Conservation (phyloP, 1,140 invertebrate genomes). For the Apis laboriosa region DNA sequence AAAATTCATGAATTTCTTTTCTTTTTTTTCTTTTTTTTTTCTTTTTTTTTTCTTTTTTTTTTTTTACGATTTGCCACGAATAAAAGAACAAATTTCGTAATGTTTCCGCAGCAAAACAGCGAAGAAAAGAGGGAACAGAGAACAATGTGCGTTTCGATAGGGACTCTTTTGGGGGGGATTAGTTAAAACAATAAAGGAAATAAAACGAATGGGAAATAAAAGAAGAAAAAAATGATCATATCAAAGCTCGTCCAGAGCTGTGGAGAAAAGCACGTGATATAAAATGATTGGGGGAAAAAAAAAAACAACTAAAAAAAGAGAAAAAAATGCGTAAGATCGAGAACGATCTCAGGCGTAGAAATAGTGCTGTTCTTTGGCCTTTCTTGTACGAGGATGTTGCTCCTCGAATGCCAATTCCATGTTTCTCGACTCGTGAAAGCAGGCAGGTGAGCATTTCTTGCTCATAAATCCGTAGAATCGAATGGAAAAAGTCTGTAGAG, state of each 20-base stretch:
- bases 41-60: background rate
- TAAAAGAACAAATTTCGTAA: background rate
- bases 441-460: background rate
- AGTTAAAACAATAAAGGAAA: slow-evolving; percentile 2
- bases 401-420: slow-evolving; percentile 22
- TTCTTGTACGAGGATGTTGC: slow-evolving; percentile 18
- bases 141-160: slow-evolving; percentile 19
- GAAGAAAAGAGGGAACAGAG: background rate
- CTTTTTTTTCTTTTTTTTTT: background rate
- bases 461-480: slow-evolving; percentile 9
- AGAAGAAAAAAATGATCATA: slow-evolving; percentile 35
- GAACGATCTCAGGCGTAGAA: slow-evolving; percentile 35
- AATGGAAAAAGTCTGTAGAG: slow-evolving; percentile 33
- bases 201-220: slow-evolving; percentile 24
- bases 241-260: slow-evolving; percentile 28
- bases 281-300: slow-evolving; percentile 41
- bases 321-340: slow-evolving; percentile 24
- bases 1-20: background rate
- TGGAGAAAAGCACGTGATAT: slow-evolving; percentile 28
- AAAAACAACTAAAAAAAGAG: background rate
- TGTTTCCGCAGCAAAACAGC: background rate
- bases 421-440: background rate
- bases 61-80: too few relatives aligned
- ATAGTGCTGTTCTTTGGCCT: slow-evolving; percentile 52
- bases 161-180: background rate